These are phyloP conservation scores for Drosophila erecta DNA, from an alignment of 1,140 invertebrate species.

Conservation along the genomic window DNA sequence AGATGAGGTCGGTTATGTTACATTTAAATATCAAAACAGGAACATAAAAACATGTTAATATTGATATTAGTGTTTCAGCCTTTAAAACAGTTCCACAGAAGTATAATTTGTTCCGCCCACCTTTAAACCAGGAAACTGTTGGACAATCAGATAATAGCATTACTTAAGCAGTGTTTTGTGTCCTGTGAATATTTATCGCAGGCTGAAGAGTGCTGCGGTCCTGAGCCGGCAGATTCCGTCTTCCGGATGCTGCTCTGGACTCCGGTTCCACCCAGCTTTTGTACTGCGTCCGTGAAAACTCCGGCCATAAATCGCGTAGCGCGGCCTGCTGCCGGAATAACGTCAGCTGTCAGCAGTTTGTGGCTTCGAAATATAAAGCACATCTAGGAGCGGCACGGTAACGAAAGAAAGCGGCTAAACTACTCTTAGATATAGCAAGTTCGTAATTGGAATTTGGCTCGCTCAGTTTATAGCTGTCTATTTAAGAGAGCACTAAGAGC, in stretches of 20 bases:
- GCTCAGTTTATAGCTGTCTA: conserved; percentile 29
- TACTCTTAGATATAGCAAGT: conserved; percentile 26
- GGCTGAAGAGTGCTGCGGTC: no score
- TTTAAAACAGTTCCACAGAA: not conserved
- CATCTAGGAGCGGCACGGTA: not conserved
- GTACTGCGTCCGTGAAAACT: conserved; percentile 27
- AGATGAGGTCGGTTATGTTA: no score
- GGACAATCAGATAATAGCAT: conserved; percentile 19
- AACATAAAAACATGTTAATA: no score
- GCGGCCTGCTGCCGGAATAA: conserved; percentile 27
- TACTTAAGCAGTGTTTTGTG: conserved; percentile 22
- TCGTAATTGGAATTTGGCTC: conserved; percentile 31
- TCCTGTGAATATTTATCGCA: not conserved
- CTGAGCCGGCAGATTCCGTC: no score
- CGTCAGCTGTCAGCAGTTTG: conserved; percentile 70
- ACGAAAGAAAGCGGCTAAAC: not conserved
- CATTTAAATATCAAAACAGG: no score
- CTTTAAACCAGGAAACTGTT: not conserved
- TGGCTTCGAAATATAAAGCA: conserved; percentile 64
- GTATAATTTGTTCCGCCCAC: not conserved
- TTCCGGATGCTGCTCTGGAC: conserved; percentile 7
- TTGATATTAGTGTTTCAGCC: no score
- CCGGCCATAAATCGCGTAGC: conserved; percentile 49
- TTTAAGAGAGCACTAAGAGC: conserved; percentile 67
- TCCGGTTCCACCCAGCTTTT: not conserved